phyloP scores from a whole-genome alignment of 2,888 invertebrate species.

The Pegoplata infirma region DNA sequence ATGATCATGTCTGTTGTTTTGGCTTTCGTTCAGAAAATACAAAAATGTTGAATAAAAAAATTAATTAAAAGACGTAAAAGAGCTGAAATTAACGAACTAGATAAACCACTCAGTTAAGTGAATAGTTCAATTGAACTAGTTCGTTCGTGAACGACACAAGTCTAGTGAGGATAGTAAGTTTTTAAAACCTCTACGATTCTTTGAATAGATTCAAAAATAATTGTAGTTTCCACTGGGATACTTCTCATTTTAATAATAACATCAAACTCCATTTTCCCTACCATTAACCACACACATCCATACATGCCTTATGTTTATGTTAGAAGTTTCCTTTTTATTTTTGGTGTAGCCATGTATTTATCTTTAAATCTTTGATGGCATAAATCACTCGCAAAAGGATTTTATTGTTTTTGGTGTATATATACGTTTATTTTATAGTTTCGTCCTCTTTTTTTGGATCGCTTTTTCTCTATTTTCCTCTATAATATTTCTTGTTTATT shows the following conservation, averaged over 20 bases:
- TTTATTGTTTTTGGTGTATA: conserved; percentile 58
- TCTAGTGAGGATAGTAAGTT: no score
- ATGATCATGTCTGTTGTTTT: no score
- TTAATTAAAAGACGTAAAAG: no score
- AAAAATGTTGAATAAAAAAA: no score
- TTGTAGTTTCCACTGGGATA: no score
- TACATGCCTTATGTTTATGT: conserved; percentile 39
- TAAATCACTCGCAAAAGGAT: conserved; percentile 69
- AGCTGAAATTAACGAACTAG: no score
- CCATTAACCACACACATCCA: conserved; percentile 16
- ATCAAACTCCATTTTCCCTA: not conserved
- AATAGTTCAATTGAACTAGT: no score
- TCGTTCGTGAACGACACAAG: no score
- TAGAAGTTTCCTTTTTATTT: conserved; percentile 25
- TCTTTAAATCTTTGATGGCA: conserved; percentile 65
- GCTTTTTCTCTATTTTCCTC: not conserved
- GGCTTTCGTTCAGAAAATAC: no score
- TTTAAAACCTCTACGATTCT: no score
- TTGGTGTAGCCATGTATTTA: conserved; percentile 38
- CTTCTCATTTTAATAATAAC: not conserved
- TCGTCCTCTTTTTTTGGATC: conserved; percentile 19
- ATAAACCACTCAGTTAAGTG: no score
- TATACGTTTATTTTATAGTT: conserved; percentile 40
- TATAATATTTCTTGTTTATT: conserved; percentile 31
- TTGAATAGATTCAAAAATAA: no score